Evolutionary conservation across 2,113 vertebrate species (phyloP).

Genomic region (Pagrus major): DNA sequence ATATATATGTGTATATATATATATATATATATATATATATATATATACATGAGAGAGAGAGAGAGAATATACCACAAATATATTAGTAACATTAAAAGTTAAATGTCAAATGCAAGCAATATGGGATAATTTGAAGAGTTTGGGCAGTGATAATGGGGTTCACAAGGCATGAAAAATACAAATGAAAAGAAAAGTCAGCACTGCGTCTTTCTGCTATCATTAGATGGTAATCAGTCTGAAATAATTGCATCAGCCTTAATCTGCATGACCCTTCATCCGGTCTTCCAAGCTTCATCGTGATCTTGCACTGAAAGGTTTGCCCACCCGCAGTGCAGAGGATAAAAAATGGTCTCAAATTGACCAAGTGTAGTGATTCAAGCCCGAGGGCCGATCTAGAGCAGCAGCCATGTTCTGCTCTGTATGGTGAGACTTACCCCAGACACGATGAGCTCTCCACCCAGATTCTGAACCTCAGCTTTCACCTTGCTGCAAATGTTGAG

Average conservation of each 20-base stretch:
- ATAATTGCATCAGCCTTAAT: conserved; percentile 56
- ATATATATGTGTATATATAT: too few relatives aligned
- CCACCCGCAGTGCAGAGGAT: conserved; percentile 19
- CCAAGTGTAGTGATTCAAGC: not conserved
- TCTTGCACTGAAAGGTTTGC: conserved; percentile 46
- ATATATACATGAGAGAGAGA: too few relatives aligned
- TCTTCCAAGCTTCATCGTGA: conserved; percentile 32
- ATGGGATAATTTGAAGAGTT: conserved; percentile 28
- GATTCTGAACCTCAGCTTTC: conserved; percentile 98
- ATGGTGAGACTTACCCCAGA: conserved; percentile 90
- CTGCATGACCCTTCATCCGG: conserved; percentile 49
- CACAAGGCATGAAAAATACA: conserved; percentile 45
- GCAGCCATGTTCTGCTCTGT: not conserved
- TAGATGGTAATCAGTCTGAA: conserved; percentile 50
- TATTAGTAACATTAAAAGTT: not conserved
- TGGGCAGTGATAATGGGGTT: conserved; percentile 35
- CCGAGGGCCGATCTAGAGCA: not conserved
- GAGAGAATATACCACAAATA: not conserved
- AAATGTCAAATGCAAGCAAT: conserved; percentile 24
- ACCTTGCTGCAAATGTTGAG: conserved; percentile 99
- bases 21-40: too few relatives aligned
- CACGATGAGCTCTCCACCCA: conserved; percentile 97
- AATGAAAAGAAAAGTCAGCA: conserved; percentile 17
- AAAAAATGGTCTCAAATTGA: conserved; percentile 29
- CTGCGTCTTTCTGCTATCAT: conserved; percentile 50